These are phyloP conservation scores for Dysidea cf. avara DNA, from an alignment of 37 sponge, comb jelly and placozoan species.

Conservation along the genomic window DNA sequence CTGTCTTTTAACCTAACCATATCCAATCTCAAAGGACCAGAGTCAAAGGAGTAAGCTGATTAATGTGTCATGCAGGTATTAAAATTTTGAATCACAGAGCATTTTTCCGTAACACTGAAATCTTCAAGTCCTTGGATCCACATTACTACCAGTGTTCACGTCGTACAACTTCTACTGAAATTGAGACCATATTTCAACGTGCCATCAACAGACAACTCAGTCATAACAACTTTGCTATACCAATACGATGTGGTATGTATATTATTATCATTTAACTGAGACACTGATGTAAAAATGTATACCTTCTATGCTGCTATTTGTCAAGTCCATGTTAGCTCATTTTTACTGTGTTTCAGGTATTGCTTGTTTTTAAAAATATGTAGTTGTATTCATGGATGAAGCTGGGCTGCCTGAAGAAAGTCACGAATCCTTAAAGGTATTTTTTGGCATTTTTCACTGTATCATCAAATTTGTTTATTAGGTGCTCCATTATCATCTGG, in stretches of 20 bases:
- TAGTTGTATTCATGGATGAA: slow-evolving; percentile 94
- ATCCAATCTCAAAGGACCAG: too few relatives aligned
- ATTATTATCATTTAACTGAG: too few relatives aligned
- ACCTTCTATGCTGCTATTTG: too few relatives aligned
- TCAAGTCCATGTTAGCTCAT: too few relatives aligned
- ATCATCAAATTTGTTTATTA: too few relatives aligned
- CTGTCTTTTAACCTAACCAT: too few relatives aligned
- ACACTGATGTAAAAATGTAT: too few relatives aligned
- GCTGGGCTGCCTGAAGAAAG: slow-evolving; percentile 92
- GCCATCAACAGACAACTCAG: slow-evolving; percentile 77
- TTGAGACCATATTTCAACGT: too few relatives aligned
- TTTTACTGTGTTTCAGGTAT: neutral
- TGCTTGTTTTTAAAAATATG: neutral
- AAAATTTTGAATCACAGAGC: slow-evolving; percentile 76
- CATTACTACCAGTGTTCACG: slow-evolving; percentile 94
- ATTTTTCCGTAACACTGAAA: too few relatives aligned
- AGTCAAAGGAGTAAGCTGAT: too few relatives aligned
- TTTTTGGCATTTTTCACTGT: slow-evolving; percentile 27
- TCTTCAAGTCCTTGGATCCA: too few relatives aligned
- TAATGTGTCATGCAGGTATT: slow-evolving; percentile 47
- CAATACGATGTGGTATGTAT: slow-evolving; percentile 72
- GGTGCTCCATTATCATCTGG: too few relatives aligned
- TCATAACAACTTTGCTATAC: slow-evolving; percentile 38
- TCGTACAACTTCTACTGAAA: slow-evolving; percentile 83
- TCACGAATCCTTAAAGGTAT: slow-evolving; percentile 89